A percentile compares a stretch with the other conserved stretches of the same genome.
phyloP scores from a whole-genome alignment of 1,140 invertebrate species.

The Papilio xuthus region DNA sequence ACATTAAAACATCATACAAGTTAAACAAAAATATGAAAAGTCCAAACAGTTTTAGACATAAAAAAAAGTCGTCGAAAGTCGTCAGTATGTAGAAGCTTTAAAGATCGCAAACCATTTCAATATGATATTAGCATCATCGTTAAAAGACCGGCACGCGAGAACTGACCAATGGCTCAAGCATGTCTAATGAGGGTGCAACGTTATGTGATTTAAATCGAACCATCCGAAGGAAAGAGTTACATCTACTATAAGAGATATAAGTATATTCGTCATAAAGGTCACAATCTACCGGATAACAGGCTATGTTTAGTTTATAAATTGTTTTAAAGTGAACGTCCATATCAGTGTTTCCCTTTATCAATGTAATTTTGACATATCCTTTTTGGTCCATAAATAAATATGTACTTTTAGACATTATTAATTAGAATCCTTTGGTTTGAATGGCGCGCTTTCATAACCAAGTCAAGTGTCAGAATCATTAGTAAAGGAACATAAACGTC shows the following conservation, averaged over 20 bases:
- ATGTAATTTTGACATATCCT: constrained; percentile 18
- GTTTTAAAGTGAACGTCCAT: background rate
- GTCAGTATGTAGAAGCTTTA: background rate
- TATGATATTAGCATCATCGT: background rate
- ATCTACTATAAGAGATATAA: background rate
- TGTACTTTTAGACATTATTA: too few species aligned
- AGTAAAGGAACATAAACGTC: too few species aligned
- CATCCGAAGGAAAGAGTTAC: background rate
- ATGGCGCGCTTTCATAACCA: too few species aligned
- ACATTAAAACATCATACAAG: background rate
- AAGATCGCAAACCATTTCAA: background rate
- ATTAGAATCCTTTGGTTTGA: too few species aligned
- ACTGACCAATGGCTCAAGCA: background rate
- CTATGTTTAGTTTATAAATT: background rate
- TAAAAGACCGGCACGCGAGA: constrained; percentile 2
- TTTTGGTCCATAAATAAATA: background rate
- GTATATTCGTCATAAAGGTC: too few species aligned
- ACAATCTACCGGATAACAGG: background rate
- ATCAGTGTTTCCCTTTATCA: background rate
- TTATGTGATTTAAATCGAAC: background rate
- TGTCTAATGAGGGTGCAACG: background rate
- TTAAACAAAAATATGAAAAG: background rate
- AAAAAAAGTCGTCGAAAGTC: background rate
- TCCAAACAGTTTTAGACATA: background rate
- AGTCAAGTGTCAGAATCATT: too few species aligned